Conservation (phyloP, 2,797 vertebrate species). For the Melanitta fusca region DNA sequence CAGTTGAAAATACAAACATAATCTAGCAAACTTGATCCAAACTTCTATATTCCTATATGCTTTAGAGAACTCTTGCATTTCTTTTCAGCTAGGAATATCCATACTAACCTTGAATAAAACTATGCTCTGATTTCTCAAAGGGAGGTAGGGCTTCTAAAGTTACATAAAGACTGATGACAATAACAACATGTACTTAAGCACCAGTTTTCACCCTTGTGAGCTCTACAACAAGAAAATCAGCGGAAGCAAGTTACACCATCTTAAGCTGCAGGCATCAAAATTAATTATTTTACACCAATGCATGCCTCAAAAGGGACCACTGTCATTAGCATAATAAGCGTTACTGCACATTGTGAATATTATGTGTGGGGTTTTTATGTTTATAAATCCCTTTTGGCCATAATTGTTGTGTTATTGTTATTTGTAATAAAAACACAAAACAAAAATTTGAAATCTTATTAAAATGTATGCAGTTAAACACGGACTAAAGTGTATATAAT, state of each 20-base stretch:
- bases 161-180: conserved; percentile 49
- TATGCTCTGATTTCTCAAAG: not conserved
- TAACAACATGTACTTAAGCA: conserved; percentile 41
- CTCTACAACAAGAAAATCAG: conserved; percentile 40
- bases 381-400: conserved; percentile 64
- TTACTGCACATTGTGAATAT: conserved; percentile 45
- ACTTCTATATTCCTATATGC: not conserved
- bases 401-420: conserved; percentile 34
- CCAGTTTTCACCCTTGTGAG: conserved; percentile 39
- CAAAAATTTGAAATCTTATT: conserved; percentile 56
- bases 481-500: not conserved
- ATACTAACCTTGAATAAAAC: conserved; percentile 19
- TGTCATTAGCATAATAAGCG: conserved; percentile 71
- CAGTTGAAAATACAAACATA: not conserved
- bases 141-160: not conserved
- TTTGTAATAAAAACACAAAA: conserved; percentile 40
- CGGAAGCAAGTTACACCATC: conserved; percentile 42
- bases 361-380: not conserved
- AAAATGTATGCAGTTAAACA: conserved; percentile 43
- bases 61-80: not conserved
- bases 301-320: conserved; percentile 59
- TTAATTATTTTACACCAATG: conserved; percentile 68
- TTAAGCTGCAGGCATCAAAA: conserved; percentile 69
- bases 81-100: not conserved
- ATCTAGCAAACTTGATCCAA: not conserved